phyloP scores from a whole-genome alignment of 2,113 vertebrate genomes.

The Cyanoramphus novaezelandiae region DNA sequence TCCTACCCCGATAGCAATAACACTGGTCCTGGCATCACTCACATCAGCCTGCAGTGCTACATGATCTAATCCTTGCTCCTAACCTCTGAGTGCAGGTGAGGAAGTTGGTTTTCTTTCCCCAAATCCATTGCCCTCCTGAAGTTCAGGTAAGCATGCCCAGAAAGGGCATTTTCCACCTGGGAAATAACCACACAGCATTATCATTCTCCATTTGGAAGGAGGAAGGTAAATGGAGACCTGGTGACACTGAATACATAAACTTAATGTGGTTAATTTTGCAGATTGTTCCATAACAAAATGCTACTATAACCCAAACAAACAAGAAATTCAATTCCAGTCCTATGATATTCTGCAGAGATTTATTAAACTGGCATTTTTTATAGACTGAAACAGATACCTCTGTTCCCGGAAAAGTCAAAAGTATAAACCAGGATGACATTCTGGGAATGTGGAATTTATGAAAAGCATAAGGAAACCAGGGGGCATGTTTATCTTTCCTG shows the following conservation, averaged over 20 bases:
- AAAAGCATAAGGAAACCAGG: background rate
- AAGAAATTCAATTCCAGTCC: background rate
- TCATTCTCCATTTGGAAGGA: background rate
- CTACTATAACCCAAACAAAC: background rate
- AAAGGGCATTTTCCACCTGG: background rate
- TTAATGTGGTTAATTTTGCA: background rate
- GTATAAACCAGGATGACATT: background rate
- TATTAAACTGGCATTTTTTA: background rate
- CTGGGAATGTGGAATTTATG: background rate
- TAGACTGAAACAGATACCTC: background rate
- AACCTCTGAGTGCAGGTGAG: background rate
- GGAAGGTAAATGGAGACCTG: background rate
- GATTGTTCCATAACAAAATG: background rate
- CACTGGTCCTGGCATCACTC: background rate
- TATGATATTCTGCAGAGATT: background rate
- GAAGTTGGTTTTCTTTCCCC: background rate
- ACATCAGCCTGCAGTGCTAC: background rate
- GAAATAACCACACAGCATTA: background rate
- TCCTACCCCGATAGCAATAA: background rate
- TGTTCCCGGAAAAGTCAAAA: background rate
- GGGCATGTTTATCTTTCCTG: background rate
- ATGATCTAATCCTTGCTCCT: accelerated
- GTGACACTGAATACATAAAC: background rate
- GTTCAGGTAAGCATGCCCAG: background rate
- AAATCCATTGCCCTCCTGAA: background rate